A percentile compares a stretch with the other conserved stretches of the same genome.
Evolutionary conservation across 2,113 vertebrate genomes (phyloP).

Genomic region (Dicerorhinus sumatrensis): DNA sequence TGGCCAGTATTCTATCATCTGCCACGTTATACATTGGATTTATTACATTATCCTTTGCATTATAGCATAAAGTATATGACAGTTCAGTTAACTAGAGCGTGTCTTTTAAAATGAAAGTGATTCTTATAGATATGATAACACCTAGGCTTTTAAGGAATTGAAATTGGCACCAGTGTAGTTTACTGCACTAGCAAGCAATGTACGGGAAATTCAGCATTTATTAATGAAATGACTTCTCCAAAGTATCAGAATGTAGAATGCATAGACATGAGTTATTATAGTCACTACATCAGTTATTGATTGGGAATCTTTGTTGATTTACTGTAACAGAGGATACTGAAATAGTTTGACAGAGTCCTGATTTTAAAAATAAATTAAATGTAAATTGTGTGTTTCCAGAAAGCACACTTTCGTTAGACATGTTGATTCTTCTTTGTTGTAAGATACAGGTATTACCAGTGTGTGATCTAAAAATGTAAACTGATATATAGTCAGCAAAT

Average conservation of each 20-base stretch:
- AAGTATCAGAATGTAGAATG: conserved; percentile 42
- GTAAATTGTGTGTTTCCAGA: not conserved
- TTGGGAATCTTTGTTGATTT: conserved; percentile 61
- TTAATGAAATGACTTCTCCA: conserved; percentile 45
- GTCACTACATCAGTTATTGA: conserved; percentile 54
- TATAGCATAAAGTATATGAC: conserved; percentile 23
- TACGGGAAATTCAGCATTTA: conserved; percentile 33
- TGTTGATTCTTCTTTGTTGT: conserved; percentile 27
- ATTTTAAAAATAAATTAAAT: conserved; percentile 63
- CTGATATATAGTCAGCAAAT: not conserved
- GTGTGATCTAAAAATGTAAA: not conserved
- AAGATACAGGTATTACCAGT: conserved; percentile 5
- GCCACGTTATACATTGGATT: not conserved
- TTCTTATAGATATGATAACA: not conserved
- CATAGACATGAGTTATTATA: not conserved
- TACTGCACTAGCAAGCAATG: not conserved
- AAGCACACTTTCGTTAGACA: not conserved
- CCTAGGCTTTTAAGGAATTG: conserved; percentile 28
- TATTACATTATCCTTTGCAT: conserved; percentile 54
- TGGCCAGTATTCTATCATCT: not conserved
- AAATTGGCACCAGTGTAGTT: not conserved
- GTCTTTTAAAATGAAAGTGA: conserved; percentile 61
- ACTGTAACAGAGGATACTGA: conserved; percentile 55
- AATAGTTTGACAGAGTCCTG: conserved; percentile 46
- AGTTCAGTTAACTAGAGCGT: not conserved